Base-by-base conservation (phyloP, 2,113 vertebrate genomes). In the Holacanthus passer region DNA sequence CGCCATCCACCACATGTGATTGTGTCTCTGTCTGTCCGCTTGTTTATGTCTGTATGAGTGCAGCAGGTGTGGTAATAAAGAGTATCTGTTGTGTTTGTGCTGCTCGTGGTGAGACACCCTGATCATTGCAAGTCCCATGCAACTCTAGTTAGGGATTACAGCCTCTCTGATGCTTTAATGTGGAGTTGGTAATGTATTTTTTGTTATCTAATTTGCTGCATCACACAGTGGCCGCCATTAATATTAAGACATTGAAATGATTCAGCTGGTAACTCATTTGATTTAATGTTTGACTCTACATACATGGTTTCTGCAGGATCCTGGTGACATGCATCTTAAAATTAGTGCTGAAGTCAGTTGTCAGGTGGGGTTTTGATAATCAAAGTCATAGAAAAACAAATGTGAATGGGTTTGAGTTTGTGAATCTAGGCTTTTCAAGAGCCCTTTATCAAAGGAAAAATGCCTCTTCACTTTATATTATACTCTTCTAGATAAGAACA, bases 51-150 rank as follows among this genome's bases (percentile, higher is more conserved):
- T 31, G 45, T 73, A 5, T 14, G 29, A 39, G 69, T 62, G 16
- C 7, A 55, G 29, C 64, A 69, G 74, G 69, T 85, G 68, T 22
- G 13, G 39, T 41, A 31, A 58, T 22, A 59, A 56, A 52, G 47
- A 53, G 66, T 27, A 2, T 63, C 20, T n/a, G 52, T 31, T 74
- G 58, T 85, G 52, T 76, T 32, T 37, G 53, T 74, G 48, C 29
- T 45, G 14, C 71, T 74, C 12, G 55, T 12, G 17, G 32, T 48
- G 32, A 39, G 19, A 76, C 43, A 53, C 37, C 4, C 55, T 19
- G 59, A 59, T 39, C 19, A 1, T 31, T 56, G 29, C 31, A 35
- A 35, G 27, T 39, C 59, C 32, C n/a, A 19, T 43, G 27, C 17
- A 17, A 55, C 41, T 41, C 47, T 12, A 37, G 45, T 55, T 13